Evolutionary conservation across 2,888 invertebrate genomes (phyloP), one percentile per base, ranked within the genome.

Genomic region (Melipona bicolor): DNA sequence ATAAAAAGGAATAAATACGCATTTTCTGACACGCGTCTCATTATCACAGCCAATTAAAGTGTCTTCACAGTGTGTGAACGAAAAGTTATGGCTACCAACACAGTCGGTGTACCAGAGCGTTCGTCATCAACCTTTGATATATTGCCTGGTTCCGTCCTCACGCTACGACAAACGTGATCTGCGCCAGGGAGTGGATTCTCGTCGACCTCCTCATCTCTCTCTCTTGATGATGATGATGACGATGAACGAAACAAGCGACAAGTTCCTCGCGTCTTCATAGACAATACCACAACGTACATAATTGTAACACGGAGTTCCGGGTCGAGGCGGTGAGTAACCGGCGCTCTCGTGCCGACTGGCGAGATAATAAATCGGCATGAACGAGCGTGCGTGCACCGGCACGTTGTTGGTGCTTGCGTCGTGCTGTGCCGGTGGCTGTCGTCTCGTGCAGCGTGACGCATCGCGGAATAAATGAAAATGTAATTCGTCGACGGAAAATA

Each of bases 261-360:
- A 54, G 81, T 72, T 52, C 52, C 56, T 17, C 50, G 64, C 72
- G 27, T 68, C 54, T 56, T 52, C 56, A 27, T 32, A 59, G 83
- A 84, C 87, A 88, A 87, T 86, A 81, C 74, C 78, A 85, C 80
- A 72, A 86, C 68, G 87, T 81, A 24, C 21, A 70, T 81, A 88
- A 90, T 89, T 89, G 84, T 79, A 86, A 86, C 72, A 80, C 61
- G 50, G 72, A 89, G 89, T 90, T 90, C 90, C 90, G 90, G 90
- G 89, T 90, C 81, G 79, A 62, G 73, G 65, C 79, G 74, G 62
- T 78, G 85, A 77, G 77, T 78, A 87, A 89, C 84, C 89, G 67
- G 81, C 79, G 79, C 64, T 74, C 36, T 15, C 11, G 56, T 17
- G 19, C 19, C 19, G 62, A 54, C 52, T 62, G 68, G 43, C 78